A percentile compares a stretch with the other conserved stretches of the same genome.
These are phyloP conservation scores for Hoplostethus mediterraneus DNA, from an alignment of 2,797 vertebrate species.

Conservation along the genomic window DNA sequence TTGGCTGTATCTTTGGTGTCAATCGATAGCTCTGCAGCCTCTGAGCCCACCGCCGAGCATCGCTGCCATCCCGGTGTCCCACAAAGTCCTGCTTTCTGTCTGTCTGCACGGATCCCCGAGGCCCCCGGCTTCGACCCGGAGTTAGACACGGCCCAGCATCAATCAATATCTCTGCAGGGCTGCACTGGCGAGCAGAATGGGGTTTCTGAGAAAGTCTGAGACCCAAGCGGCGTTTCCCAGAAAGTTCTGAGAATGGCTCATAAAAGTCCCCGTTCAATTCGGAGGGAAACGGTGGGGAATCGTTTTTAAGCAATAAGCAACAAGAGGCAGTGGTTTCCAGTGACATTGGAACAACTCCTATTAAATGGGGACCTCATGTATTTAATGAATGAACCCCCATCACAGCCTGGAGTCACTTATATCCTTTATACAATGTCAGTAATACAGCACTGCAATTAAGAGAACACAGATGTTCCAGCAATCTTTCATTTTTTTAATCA, in stretches of 20 bases:
- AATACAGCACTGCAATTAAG: too few relatives aligned
- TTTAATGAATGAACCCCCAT: too few relatives aligned
- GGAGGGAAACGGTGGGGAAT: too few relatives aligned
- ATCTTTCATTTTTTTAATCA: too few relatives aligned
- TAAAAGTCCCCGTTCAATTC: not conserved
- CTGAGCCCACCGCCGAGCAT: slow-evolving; percentile 38
- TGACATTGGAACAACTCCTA: too few relatives aligned
- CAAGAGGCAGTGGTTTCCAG: too few relatives aligned
- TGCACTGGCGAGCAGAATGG: not conserved
- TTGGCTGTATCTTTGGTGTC: slow-evolving; percentile 52
- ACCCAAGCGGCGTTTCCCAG: slow-evolving; percentile 34
- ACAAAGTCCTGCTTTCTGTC: slow-evolving; percentile 49
- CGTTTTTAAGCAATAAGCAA: too few relatives aligned
- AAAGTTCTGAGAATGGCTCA: slow-evolving; percentile 28
- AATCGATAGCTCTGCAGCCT: slow-evolving; percentile 67
- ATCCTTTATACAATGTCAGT: too few relatives aligned
- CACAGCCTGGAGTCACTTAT: too few relatives aligned
- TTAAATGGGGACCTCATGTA: too few relatives aligned
- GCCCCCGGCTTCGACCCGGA: slow-evolving; percentile 42
- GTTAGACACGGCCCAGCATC: slow-evolving; percentile 55
- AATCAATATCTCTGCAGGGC: slow-evolving; percentile 63
- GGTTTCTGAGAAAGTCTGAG: slow-evolving; percentile 5
- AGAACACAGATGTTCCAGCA: too few relatives aligned
- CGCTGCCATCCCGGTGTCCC: slow-evolving; percentile 43
- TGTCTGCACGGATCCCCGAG: slow-evolving; percentile 46